Evolutionary conservation across 2,797 vertebrate species (phyloP).

Genomic region (Microtus californicus): DNA sequence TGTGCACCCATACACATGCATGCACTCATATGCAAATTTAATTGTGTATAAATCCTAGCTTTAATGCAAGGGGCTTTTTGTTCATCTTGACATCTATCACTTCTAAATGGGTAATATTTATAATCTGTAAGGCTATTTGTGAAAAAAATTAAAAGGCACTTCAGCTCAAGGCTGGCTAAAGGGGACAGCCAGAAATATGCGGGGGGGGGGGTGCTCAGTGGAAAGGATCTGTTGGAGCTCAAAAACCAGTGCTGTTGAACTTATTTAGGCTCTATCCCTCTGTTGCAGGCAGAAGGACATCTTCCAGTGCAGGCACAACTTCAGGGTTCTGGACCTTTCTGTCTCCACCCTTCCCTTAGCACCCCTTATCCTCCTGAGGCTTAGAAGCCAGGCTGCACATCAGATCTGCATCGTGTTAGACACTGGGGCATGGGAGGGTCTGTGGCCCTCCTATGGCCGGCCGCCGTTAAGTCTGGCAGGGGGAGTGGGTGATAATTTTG

Average conservation of each 20-base stretch:
- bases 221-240: neutral
- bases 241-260: neutral
- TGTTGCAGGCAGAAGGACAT: neutral
- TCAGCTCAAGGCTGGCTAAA: neutral
- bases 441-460: too few relatives aligned
- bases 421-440: fast-evolving
- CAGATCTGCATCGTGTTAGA: neutral
- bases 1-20: neutral
- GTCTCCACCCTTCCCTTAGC: neutral
- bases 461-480: neutral
- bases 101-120: constrained; percentile 39
- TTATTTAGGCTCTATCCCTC: neutral
- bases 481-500: neutral
- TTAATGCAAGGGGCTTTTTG: constrained; percentile 27
- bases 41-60: constrained; percentile 26
- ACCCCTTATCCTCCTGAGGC: neutral
- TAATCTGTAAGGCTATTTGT: neutral
- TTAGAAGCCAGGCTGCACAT: neutral
- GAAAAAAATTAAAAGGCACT: neutral
- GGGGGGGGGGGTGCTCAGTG: neutral
- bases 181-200: neutral
- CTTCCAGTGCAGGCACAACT: neutral
- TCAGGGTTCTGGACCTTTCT: constrained; percentile 44
- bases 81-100: constrained; percentile 3
- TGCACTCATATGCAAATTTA: neutral